Evolutionary conservation across 2,888 invertebrate genomes (phyloP).

Genomic region (Drymonia ruficornis): DNA sequence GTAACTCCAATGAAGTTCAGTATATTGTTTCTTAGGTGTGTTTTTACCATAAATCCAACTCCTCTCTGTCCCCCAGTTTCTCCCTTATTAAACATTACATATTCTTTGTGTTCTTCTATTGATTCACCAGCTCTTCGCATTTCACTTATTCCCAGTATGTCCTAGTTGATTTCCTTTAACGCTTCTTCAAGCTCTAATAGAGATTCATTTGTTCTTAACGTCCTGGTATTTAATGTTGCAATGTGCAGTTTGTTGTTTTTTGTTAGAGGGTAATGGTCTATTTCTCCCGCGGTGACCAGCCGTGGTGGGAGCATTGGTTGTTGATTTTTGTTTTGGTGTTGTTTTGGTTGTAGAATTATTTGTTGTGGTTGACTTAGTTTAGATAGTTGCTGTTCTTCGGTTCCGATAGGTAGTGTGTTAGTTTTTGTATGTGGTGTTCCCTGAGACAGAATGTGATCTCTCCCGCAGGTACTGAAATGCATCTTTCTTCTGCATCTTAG

Average conservation of each 20-base stretch:
- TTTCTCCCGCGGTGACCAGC: slow-evolving; percentile 1
- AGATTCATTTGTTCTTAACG: slow-evolving; percentile 5
- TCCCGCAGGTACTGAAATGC: slow-evolving; percentile 8
- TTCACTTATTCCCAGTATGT: slow-evolving; percentile 4
- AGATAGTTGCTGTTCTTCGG: no score
- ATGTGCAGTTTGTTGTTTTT: no score
- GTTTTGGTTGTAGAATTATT: not conserved
- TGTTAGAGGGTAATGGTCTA: not conserved
- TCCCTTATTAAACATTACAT: slow-evolving; percentile 1
- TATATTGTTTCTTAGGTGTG: no score
- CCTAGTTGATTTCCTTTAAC: slow-evolving; percentile 8
- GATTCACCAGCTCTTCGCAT: slow-evolving; percentile 8
- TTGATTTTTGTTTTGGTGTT: not conserved
- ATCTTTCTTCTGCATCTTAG: not conserved
- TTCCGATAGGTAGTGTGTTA: no score
- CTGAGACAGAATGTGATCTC: slow-evolving; percentile 4
- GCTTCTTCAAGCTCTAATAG: slow-evolving; percentile 9
- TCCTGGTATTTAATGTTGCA: slow-evolving; percentile 3
- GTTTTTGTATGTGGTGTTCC: slow-evolving; percentile 4
- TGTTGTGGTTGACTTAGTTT: no score
- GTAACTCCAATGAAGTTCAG: slow-evolving; percentile 3
- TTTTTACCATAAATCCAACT: slow-evolving; percentile 9
- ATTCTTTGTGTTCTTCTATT: slow-evolving; percentile 3
- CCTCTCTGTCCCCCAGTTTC: not conserved
- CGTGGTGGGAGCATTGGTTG: not conserved